Evolutionary conservation across 2,888 invertebrate genomes (phyloP).

Genomic region (Schrankia costaestrigalis): DNA sequence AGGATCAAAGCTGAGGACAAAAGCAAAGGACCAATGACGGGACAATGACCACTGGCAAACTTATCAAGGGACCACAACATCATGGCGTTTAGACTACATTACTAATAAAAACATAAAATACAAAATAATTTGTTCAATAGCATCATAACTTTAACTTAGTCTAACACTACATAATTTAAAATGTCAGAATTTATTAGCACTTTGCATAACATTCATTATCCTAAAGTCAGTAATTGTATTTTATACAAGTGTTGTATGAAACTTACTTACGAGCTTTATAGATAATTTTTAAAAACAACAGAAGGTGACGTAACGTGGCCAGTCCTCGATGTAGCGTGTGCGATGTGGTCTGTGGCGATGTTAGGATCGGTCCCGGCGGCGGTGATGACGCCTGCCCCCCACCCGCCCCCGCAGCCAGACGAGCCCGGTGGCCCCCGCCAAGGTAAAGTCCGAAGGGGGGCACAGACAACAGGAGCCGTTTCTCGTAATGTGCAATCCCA

Average conservation of each 20-base stretch:
- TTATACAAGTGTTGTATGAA: conserved; percentile 33
- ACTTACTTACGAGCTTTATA: conserved; percentile 67
- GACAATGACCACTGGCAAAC: conserved; percentile 14
- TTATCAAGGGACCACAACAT: conserved; percentile 21
- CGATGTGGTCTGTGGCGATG: conserved; percentile 76
- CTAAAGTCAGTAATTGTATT: conserved; percentile 30
- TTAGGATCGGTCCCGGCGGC: conserved; percentile 59
- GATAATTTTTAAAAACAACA: conserved; percentile 78
- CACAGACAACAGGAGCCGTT: conserved; percentile 63
- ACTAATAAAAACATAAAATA: conserved; percentile 41
- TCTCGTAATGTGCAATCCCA: conserved; percentile 68
- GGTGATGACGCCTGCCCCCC: conserved; percentile 34
- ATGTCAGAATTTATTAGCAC: conserved; percentile 35
- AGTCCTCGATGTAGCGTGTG: conserved; percentile 76
- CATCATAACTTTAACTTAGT: conserved; percentile 36
- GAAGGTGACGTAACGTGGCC: conserved; percentile 76
- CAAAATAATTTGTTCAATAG: conserved; percentile 30
- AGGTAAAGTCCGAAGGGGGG: conserved; percentile 74
- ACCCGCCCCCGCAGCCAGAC: conserved; percentile 32
- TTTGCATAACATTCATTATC: conserved; percentile 35
- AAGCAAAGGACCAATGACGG: conserved; percentile 9
- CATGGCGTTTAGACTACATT: conserved; percentile 31
- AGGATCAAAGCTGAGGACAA: too few relatives aligned
- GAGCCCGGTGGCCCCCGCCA: conserved; percentile 39
- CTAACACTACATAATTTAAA: conserved; percentile 34